These are phyloP conservation scores for Cygnus olor DNA, from an alignment of 2,797 vertebrate species.

Conservation along the genomic window DNA sequence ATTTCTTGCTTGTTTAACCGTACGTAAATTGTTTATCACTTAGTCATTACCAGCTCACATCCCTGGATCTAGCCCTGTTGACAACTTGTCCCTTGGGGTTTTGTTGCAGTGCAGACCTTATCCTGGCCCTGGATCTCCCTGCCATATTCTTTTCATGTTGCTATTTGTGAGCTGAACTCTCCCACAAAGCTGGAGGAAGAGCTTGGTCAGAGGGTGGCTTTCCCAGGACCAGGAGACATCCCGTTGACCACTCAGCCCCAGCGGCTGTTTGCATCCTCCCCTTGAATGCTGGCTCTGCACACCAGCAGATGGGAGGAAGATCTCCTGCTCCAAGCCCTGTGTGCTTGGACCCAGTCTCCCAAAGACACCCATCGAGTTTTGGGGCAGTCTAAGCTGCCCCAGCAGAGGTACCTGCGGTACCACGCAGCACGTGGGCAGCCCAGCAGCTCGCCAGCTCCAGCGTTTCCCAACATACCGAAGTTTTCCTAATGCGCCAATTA, in stretches of 20 bases:
- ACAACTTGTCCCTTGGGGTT: background rate
- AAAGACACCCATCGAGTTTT: background rate
- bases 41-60: background rate
- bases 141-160: accelerated
- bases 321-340: background rate
- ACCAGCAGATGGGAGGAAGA: background rate
- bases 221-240: background rate
- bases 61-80: background rate
- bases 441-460: background rate
- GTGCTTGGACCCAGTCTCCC: background rate
- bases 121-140: background rate
- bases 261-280: background rate
- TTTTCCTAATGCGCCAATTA: background rate
- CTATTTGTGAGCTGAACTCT: background rate
- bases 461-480: background rate
- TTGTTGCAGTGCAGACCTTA: accelerated
- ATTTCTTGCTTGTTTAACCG: background rate
- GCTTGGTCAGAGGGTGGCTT: background rate
- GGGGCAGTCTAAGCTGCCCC: background rate
- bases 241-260: accelerated
- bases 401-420: background rate
- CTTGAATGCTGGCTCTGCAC: background rate
- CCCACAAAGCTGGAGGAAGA: background rate
- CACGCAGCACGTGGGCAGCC: background rate
- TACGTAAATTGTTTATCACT: background rate